Base-by-base conservation (phyloP, 2,797 vertebrate genomes). In the Knipowitschia caucasica region DNA sequence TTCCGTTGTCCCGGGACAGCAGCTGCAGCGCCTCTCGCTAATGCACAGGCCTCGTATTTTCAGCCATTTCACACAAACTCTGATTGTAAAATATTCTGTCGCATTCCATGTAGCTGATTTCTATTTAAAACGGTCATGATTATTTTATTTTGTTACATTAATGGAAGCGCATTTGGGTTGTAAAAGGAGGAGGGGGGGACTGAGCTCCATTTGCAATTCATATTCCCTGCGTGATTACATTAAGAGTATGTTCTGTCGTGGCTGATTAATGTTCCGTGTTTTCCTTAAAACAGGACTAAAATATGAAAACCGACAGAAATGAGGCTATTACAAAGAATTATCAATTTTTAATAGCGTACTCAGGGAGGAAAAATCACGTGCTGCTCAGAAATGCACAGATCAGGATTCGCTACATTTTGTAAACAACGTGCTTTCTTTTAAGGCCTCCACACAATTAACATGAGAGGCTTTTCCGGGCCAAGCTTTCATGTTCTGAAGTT, bases 181-280 rank as follows among this genome's bases (percentile, higher is more conserved):
- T 64, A 56, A 63, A 62, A 42, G 58, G 34, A 21, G 64, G 21
- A 18, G 53, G 52, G 21, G 23, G 53, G 50, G 47, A 80, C 75
- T 73, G 81, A 43, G 56, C 76, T 60, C 72, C 90, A 95, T 98
- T 96, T 97, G 93, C 94, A 94, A 96, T 95, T 97, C 95, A 93
- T 95, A 95, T 93, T 94, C 90, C 92, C 88, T 81, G 89, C 81
- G 87, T 94, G 94, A 95, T 94, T 93, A 94, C 94, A 94, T 96
- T 96, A 98, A 92, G 92, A 92, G 92, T 88, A 88, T 92, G 94
- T 93, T 93, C 92, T 94, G 95, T 96, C 95, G 93, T 92, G 90
- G 90, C 89, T 94, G 94, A 98, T 97, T 94, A 96, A 97, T 95
- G 94, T 86, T 74, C 89, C 83, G 82, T 94, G 93, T 96, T 96